Evolutionary conservation across 2,888 invertebrate species (phyloP).

Genomic region (Caenorhabditis wallacei): DNA sequence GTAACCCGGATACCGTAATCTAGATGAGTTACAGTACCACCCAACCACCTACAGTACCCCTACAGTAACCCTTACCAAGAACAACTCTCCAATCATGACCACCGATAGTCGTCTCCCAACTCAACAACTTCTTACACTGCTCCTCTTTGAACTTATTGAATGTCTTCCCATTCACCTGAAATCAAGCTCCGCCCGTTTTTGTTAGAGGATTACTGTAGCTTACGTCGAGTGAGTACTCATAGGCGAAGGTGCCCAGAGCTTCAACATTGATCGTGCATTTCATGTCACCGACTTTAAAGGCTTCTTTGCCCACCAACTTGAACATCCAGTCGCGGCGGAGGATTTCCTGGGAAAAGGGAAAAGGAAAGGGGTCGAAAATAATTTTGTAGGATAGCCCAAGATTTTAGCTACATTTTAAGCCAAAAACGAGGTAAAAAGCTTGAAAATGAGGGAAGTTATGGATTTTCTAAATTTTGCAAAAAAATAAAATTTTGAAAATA

Average conservation of each 20-base stretch:
- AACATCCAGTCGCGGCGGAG: constrained; percentile 93
- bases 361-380: too few species aligned
- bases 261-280: constrained; percentile 85
- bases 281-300: constrained; percentile 86
- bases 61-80: constrained; percentile 86
- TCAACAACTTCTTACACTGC: constrained; percentile 88
- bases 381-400: too few species aligned
- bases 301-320: constrained; percentile 91
- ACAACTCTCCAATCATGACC: constrained; percentile 86
- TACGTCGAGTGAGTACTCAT: constrained; percentile 89
- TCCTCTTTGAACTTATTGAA: constrained; percentile 90
- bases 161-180: constrained; percentile 88
- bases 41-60: too few species aligned
- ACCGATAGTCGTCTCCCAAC: constrained; percentile 87
- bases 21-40: too few species aligned
- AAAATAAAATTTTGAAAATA: too few species aligned
- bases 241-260: constrained; percentile 88
- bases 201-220: background rate
- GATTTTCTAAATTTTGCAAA: too few species aligned
- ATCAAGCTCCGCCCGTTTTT: background rate
- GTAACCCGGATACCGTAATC: background rate
- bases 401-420: too few species aligned
- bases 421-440: too few species aligned
- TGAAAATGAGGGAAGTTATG: too few species aligned
- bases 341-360: constrained; percentile 87